Evolutionary conservation across 2,888 invertebrate genomes (phyloP).

Genomic region (Callyntrura sp.): DNA sequence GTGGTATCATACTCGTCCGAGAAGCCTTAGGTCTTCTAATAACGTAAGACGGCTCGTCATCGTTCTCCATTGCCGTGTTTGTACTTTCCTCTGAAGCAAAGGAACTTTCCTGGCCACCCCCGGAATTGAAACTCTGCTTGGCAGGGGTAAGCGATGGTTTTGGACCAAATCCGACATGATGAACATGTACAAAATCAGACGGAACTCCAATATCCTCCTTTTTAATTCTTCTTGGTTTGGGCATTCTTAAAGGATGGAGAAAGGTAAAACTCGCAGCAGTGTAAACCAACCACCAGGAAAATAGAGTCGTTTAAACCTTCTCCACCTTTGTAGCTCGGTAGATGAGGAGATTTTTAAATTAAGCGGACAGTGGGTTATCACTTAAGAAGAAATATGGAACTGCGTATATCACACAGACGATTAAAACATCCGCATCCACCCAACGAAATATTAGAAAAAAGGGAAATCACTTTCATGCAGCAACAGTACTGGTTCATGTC

Average conservation of each 20-base stretch:
- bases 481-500: not conserved
- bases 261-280: not conserved
- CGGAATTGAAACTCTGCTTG: conserved; percentile 29
- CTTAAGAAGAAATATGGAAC: not conserved
- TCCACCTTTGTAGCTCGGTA: too few relatives aligned
- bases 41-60: not conserved
- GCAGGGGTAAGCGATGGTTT: not conserved
- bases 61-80: not conserved
- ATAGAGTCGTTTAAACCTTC: too few relatives aligned
- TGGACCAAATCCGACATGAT: conserved; percentile 75
- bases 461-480: conserved; percentile 19
- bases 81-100: conserved; percentile 3
- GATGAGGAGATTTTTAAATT: too few relatives aligned
- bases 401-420: not conserved
- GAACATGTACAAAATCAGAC: conserved; percentile 76
- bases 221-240: conserved; percentile 47
- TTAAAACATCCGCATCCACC: conserved; percentile 4
- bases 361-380: too few relatives aligned
- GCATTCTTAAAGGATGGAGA: not conserved
- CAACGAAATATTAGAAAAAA: not conserved
- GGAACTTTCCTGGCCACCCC: not conserved
- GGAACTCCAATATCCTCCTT: conserved; percentile 80
- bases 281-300: too few relatives aligned
- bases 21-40: too few relatives aligned
- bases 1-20: conserved; percentile 49